Base-by-base conservation (phyloP, 2,797 vertebrate species). In the Acanthiza pusilla region DNA sequence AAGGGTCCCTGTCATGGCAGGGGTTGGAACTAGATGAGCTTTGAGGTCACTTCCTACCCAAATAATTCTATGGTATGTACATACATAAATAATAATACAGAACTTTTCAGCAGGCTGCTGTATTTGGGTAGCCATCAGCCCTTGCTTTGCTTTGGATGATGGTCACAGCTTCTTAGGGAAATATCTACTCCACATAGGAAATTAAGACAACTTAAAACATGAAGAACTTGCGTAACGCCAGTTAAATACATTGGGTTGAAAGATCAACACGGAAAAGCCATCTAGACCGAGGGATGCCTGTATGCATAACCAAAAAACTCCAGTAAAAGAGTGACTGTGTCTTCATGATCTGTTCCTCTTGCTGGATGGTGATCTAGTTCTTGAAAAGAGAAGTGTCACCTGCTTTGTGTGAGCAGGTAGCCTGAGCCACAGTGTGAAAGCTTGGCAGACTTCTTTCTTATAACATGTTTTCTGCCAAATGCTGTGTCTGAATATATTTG, bases 281-380 rank as follows among this genome's bases (percentile, higher is more conserved):
- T 10, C 32, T 36, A 54, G 77, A 54, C 25, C 11, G 14, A 6
- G 16, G 23, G 25, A 43, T 38, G 19, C n/a, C 16, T 14, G 3
- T 0, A 0, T 5, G 34, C 47, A 62, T 30, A 38, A 58, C 8
- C 5, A 61, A 43, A 48, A 5, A 10, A 17, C 21, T 51, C 29
- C 77, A 68, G 29, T 48, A 11, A 27, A 75, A 4, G 30, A 48
- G 22, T 1, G 1, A 3, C 27, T 72, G 5, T 43, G 55, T 42
- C 27, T 86, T 51, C 1, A 0, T 51, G 29, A 5, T 38, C 8
- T 27, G 7, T 22, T 76, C 10, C 5, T 93, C 47, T 55, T 50
- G 26, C n/a, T 84, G 30, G 13, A 21, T 2, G 2, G 53, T 42
- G 20, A 30, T 40, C 20, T 29, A 65, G 27, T 13, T 36, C 48